Base-by-base conservation (phyloP, 2,797 vertebrate species). In the Alcedo quadribrachys region DNA sequence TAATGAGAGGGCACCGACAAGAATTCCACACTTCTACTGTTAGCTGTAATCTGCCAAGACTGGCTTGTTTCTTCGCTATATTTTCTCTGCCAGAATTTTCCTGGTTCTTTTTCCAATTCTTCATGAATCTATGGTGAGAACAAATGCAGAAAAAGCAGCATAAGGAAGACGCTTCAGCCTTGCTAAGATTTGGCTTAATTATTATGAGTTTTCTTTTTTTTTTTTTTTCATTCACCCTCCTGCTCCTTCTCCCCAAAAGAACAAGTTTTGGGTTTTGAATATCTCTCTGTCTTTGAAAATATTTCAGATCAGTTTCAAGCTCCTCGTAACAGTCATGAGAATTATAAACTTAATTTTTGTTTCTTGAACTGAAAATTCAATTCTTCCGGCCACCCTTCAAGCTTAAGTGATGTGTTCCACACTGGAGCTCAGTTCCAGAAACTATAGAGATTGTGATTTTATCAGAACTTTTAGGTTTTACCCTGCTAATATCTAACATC, bases 41-140 rank as follows among this genome's bases (percentile, higher is more conserved):
- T 95, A 95, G 87, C 81, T 91, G 84, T 93, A 91, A 95, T 90
- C 90, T 96, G 95, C 94, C 94, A 96, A 96, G 93, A 95, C 53
- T 94, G 92, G 92, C 95, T 94, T 95, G 88, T 65, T 95, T 71
- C 87, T 93, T 93, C 5, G 0, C 91, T 93, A 18, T 90, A 92
- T 91, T 92, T 95, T 91, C 88, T 91, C 82, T 96, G 95, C 94
- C 95, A 96, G 95, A 94, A 93, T 96, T 91, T 93, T 95, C 95
- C 92, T 93, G 93, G 88, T 84, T 95, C 92, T 94, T 93, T 91
- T 96, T 83, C 93, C 94, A 95, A 71, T 91, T 90, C 95, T 92
- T 90, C 89, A 61, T 94, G 83, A 94, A 92, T 77, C 88, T 89
- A 94, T 95, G 90, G 92, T 96, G 95, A 95, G 95, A 95, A 95